Base-by-base conservation (phyloP, 2,797 vertebrate species). In the Danio aesculapii region DNA sequence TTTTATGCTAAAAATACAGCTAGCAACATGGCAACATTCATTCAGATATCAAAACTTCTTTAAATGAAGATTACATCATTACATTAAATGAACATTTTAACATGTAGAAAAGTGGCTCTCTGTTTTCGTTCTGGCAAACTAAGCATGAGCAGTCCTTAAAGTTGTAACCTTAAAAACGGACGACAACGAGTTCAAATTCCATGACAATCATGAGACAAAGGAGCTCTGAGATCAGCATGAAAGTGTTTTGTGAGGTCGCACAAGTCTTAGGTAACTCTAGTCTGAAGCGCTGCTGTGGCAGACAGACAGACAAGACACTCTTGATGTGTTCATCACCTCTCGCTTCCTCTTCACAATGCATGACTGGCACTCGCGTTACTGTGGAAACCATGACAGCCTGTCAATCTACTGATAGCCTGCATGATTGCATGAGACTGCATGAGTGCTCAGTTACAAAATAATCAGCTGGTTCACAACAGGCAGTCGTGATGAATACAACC, bases 291-390 rank as follows among this genome's bases (percentile, higher is more conserved):
- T n/a, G n/a, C 43, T 10, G 64, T 50, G 53, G 64, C 75, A 68
- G 52, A 77, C 19, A 68, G 63, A 77, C 53, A 68, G 63, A 77
- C 53, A 77, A 69, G 64, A 55, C 64, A 59, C 10, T 78, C 46
- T 59, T 59, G 75, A 68, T 17, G 61, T 64, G 52, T 43, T 71
- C 57, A 80, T 80, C 77, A 44, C 74, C 61, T 77, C 67, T 30
- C 68, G 67, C 62, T 79, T 79, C 63, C 76, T 73, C 55, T 73
- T 6, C 63, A 39, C 53, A 72, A 7, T 14, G 39, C 64, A 52
- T 19, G 70, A 67, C 76, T 79, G 46, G 12, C 55, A 59, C 41
- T 83, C 21, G n/a, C 5, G 41, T 67, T 67, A 67, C 75, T 50
- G 14, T 67, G 75, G 75, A 52, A 67, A 77, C 75, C 46, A 46